Evolutionary conservation across 2,113 vertebrate genomes (phyloP).

Genomic region (Halichoerus grypus): DNA sequence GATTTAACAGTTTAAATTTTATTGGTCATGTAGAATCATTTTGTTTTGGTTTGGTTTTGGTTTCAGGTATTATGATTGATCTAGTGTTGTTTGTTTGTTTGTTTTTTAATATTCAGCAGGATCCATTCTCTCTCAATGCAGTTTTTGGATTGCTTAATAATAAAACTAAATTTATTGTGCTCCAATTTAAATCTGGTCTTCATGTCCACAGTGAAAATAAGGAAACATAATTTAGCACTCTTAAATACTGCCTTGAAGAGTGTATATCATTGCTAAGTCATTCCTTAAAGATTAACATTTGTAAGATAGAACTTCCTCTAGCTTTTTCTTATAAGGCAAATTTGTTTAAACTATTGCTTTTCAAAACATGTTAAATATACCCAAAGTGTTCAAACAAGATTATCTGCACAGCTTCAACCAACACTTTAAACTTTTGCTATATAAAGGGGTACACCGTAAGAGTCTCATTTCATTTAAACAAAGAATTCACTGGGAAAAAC

Average conservation of each 20-base stretch:
- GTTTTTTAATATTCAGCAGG: background rate
- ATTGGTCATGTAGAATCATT: background rate
- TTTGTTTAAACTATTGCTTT: background rate
- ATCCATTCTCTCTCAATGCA: background rate
- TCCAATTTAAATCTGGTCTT: background rate
- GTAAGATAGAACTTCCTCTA: background rate
- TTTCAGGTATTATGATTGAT: background rate
- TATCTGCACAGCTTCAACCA: background rate
- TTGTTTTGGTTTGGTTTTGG: background rate
- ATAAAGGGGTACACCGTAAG: background rate
- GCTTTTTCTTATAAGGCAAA: background rate
- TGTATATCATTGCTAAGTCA: background rate
- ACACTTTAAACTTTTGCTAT: background rate
- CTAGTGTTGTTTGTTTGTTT: background rate
- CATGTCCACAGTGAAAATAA: background rate
- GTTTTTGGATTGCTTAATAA: background rate
- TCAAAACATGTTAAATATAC: background rate
- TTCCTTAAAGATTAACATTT: background rate
- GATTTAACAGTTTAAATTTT: background rate
- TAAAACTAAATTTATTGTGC: background rate
- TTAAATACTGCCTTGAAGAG: background rate
- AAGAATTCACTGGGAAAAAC: background rate
- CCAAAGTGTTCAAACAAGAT: background rate
- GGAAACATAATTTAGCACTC: background rate
- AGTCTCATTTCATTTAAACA: background rate